Base-by-base conservation (phyloP, 2,113 vertebrate genomes). In the Hypanus sabinus region DNA sequence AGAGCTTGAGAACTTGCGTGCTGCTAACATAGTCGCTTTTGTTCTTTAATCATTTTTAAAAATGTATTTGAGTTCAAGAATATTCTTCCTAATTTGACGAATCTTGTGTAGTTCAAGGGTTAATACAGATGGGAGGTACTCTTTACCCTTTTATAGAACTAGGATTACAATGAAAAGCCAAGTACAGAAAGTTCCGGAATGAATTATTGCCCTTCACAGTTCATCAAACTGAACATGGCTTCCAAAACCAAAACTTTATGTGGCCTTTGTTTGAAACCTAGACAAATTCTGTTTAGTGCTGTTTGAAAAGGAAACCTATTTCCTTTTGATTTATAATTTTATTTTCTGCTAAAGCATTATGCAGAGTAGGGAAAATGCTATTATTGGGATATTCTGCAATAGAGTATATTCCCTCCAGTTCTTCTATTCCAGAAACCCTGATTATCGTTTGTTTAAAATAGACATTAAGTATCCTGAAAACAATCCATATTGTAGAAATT, bases 131-230 rank as follows among this genome's bases (percentile, higher is more conserved):
- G 70, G 68, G 91, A 93, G 91, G 70, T 55, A 55, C 68, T 46
- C 91, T 73, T 93, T 73, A 38, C 68, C 88, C 68, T 93, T 90
- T 93, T 93, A 93, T 93, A 93, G 68, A 93, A 93, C 91, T 71
- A 93, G 91, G 70, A 75, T 93, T 73, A 73, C 11, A 93, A 73
- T 93, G 36, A 73, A 73, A 68, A 11, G 36, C 24, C 91, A 93
- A 93, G 91, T 93, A 75, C 68, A 93, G 91, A 93, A 93, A 93
- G 91, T 93, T 93, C 91, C 70, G 91, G 91, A 68, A 93, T 46
- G 36, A 93, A 55, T 38, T 93, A 75, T 46, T 55, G 38, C 68
- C 24, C 5, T 14, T 38, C 91, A 27, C 70, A 75, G 71, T 93
- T 93, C 73, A 24, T 75, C 5, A 55, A 93, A 22, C 91, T 93